Percentiles rank a stretch among this genome's conserved stretches.
These are phyloP conservation scores for Microcebus murinus DNA, from an alignment of 2,113 vertebrate species.

Conservation along the genomic window DNA sequence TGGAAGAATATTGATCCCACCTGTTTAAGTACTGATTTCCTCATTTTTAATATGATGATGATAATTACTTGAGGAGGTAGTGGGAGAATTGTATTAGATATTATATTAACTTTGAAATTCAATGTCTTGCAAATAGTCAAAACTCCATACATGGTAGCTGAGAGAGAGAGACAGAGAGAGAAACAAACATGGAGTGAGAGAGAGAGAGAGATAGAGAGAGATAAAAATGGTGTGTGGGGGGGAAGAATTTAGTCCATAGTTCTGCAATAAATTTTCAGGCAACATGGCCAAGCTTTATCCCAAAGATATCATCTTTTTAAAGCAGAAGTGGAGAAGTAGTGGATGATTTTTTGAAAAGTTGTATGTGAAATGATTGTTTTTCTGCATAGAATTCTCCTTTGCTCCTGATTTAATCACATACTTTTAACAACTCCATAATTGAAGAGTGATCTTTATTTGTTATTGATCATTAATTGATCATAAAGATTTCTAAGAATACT, in stretches of 20 bases:
- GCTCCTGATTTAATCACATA: neutral
- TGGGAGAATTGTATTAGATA: slow-evolving; percentile 1
- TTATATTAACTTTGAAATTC: neutral
- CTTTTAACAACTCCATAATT: neutral
- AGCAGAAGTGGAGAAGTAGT: slow-evolving; percentile 1
- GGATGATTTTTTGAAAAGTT: slow-evolving; percentile 12
- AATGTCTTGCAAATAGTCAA: neutral
- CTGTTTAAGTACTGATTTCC: neutral
- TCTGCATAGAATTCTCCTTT: slow-evolving; percentile 2
- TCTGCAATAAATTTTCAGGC: neutral
- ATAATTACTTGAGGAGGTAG: slow-evolving; percentile 5
- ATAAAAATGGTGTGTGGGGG: neutral
- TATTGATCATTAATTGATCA: slow-evolving; percentile 11
- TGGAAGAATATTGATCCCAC: neutral
- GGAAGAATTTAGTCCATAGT: neutral
- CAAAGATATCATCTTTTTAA: neutral
- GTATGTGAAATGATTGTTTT: neutral
- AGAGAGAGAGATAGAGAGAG: neutral
- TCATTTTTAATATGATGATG: slow-evolving; percentile 17
- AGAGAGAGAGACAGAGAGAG: neutral
- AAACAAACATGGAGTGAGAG: neutral
- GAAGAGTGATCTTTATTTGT: slow-evolving; percentile 1
- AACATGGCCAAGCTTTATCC: neutral
- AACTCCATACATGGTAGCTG: neutral
- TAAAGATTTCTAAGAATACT: slow-evolving; percentile 20